These are phyloP conservation scores for Eretmochelys imbricata DNA, from an alignment of 2,113 vertebrate genomes.

Conservation along the genomic window DNA sequence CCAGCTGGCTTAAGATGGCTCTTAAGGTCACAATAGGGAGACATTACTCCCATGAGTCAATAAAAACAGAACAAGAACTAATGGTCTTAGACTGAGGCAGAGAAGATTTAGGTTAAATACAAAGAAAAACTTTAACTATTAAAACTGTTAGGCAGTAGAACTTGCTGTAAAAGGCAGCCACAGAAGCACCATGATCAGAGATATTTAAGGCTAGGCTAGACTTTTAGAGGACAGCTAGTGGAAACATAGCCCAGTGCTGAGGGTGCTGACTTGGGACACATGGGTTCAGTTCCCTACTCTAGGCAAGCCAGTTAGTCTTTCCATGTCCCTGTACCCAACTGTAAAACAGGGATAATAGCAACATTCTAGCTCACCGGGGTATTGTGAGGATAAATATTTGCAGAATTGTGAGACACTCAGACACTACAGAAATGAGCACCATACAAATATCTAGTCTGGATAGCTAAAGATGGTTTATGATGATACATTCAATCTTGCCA, in stretches of 20 bases:
- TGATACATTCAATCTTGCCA: conserved; percentile 16
- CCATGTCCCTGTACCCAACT: not conserved
- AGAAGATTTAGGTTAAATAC: conserved; percentile 47
- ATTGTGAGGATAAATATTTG: conserved; percentile 45
- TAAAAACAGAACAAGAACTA: conserved; percentile 53
- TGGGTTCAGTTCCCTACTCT: not conserved
- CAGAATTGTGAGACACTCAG: not conserved
- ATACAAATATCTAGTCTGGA: not conserved
- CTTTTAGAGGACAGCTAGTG: not conserved
- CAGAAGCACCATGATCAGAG: conserved; percentile 22
- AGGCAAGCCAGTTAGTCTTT: not conserved
- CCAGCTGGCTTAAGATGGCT: not conserved
- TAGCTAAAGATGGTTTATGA: not conserved
- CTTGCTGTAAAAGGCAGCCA: not conserved
- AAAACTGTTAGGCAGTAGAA: conserved; percentile 2
- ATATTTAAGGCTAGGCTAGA: conserved; percentile 5
- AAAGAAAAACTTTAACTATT: conserved; percentile 43
- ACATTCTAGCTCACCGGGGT: conserved; percentile 22
- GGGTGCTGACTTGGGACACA: not conserved
- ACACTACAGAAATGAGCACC: not conserved
- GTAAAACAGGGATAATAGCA: conserved; percentile 21
- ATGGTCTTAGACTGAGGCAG: conserved; percentile 14
- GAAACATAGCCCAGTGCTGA: not conserved
- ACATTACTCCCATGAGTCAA: conserved; percentile 56
- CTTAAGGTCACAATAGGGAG: not conserved